Evolutionary conservation across 2,888 invertebrate species (phyloP), one percentile per base, ranked within the genome.

Genomic region (Drosophila greeni): DNA sequence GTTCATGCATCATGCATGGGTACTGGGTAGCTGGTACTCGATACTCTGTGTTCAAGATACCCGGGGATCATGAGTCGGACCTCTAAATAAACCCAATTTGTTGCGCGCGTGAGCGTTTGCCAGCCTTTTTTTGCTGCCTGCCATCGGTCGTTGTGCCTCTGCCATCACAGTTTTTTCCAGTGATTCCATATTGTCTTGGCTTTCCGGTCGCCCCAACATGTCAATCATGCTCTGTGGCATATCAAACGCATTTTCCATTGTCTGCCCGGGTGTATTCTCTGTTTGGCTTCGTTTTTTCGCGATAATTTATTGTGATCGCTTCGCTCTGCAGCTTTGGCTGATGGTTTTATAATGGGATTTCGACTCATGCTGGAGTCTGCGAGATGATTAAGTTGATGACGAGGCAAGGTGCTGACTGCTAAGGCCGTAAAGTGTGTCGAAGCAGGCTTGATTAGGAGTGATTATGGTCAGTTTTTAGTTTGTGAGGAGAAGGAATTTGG

Each of bases 161-260:
- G 45, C 49, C 14, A 26, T 24, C 34, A 11, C 26, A 16, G 20
- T 31, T 29, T 45, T 29, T 54, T 57, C 3, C 20, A 20, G n/a
- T 8, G 39, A 47, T 52, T 43, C 40, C 36, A 48, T 58, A 67
- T 69, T 69, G 60, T 55, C 67, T 70, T 59, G 43, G 70, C 79
- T 77, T 86, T 86, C 83, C 85, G 86, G 82, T 84, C 86, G 84
- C 86, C 87, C 85, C 84, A 87, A 86, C 86, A 85, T 85, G 87
- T 86, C 86, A 87, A 86, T 86, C 84, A 85, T 80, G 80, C 61
- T 59, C 59, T 29, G 51, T 66, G 67, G 47, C 67, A 59, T 53
- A 67, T 60, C 49, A 51, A 61, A 54, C 47, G 51, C 53, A 68
- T 71, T 73, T 74, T 42, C 66, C 56, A 72, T 61, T 59, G 60